A percentile compares a stretch with the other conserved stretches of the same genome.
Conservation (phyloP, 2,113 vertebrate species). For the Hippocampus barbouri region DNA sequence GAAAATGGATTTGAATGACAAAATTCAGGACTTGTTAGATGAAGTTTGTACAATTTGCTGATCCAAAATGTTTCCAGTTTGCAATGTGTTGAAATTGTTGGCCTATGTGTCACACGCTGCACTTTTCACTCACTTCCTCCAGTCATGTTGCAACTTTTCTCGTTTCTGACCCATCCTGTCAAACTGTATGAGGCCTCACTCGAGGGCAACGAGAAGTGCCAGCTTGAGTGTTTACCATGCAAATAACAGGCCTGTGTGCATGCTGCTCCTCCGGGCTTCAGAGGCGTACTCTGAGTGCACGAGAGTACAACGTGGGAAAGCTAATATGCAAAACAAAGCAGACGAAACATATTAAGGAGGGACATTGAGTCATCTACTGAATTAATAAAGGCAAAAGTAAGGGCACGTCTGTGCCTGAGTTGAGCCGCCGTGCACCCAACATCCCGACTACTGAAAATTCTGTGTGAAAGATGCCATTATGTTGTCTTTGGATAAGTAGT, state of each 20-base stretch:
- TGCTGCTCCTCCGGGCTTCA: constrained; percentile 11
- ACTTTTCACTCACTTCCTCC: constrained; percentile 8
- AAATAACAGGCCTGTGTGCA: constrained; percentile 11
- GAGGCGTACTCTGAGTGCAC: constrained; percentile 1
- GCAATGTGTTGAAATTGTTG: background rate
- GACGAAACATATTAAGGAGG: background rate
- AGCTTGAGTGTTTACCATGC: constrained; percentile 9
- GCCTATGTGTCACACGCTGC: background rate
- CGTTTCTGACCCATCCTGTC: constrained; percentile 17
- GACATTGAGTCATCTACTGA: background rate
- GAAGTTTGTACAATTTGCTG: background rate
- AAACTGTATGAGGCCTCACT: constrained; percentile 4
- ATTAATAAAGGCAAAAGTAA: constrained; percentile 16
- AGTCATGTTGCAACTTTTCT: constrained; percentile 10
- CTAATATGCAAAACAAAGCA: constrained; percentile 7
- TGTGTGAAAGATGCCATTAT: constrained; percentile 7
- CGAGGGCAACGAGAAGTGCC: constrained; percentile 3
- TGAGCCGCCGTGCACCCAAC: constrained; percentile 10
- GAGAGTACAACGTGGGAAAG: constrained; percentile 4
- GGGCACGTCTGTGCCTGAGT: constrained; percentile 15
- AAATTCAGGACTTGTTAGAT: background rate
- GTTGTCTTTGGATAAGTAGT: constrained; percentile 45
- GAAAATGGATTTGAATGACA: background rate
- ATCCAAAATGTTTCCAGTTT: background rate
- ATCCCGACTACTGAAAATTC: constrained; percentile 36